phyloP scores from a whole-genome alignment of 2,797 vertebrate genomes.

The Sylvilagus floridanus region DNA sequence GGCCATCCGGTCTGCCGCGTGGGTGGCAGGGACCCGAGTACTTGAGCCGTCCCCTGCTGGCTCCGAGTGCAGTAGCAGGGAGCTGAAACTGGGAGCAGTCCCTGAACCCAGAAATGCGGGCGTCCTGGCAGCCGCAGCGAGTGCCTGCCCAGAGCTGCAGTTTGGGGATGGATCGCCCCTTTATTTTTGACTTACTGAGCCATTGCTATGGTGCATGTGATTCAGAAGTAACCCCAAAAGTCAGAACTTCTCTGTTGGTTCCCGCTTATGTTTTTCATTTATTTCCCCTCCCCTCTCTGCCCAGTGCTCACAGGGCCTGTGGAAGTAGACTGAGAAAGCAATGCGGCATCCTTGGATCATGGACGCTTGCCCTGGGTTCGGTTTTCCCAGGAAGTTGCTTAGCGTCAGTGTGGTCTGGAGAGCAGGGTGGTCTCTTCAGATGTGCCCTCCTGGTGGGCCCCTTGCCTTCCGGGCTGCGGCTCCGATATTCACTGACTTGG shows the following conservation, averaged over 20 bases:
- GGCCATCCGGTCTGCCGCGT: no score
- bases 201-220: neutral
- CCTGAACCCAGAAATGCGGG: no score
- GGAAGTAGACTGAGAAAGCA: neutral
- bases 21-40: no score
- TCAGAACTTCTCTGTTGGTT: neutral
- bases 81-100: no score
- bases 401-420: neutral
- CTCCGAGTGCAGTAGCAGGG: no score
- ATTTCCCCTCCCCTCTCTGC: neutral
- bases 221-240: neutral
- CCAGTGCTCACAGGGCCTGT: accelerated
- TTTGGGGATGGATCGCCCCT: no score
- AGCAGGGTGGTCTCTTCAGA: neutral
- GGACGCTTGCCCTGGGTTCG: neutral
- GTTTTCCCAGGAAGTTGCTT: neutral
- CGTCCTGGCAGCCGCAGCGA: no score
- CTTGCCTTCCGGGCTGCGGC: accelerated
- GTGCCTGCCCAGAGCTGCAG: no score
- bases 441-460: neutral
- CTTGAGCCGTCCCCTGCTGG: no score
- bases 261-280: neutral
- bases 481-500: neutral
- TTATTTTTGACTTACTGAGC: neutral
- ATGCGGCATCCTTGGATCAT: no score